Conservation (phyloP, 1,140 invertebrate species). For the Argopecten irradians region DNA sequence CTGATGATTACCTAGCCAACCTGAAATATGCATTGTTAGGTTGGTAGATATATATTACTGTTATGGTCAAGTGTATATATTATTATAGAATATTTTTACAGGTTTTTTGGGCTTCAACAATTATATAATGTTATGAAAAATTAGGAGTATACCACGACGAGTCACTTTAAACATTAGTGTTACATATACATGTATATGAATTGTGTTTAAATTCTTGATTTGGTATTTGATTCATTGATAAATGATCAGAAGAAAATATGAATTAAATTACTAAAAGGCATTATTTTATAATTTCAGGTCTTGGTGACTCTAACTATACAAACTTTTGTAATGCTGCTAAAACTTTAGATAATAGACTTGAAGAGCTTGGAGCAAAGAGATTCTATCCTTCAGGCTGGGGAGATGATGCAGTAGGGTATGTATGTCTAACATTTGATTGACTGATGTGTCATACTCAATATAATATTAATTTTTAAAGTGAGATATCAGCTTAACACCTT, state of each 20-base stretch:
- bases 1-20: slow-evolving; percentile 69
- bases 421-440: too few species aligned
- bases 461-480: neutral
- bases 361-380: slow-evolving; percentile 77
- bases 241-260: neutral
- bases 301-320: slow-evolving; percentile 81
- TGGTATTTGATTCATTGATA: neutral
- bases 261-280: neutral
- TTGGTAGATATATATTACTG: slow-evolving; percentile 41
- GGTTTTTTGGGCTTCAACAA: neutral
- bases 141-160: too few species aligned
- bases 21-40: slow-evolving; percentile 79
- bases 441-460: too few species aligned
- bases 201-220: neutral
- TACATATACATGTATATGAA: neutral
- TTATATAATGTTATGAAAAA: too few species aligned
- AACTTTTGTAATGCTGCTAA: slow-evolving; percentile 80
- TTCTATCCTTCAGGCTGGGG: slow-evolving; percentile 79
- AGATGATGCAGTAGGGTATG: slow-evolving; percentile 80
- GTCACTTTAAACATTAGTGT: too few species aligned
- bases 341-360: slow-evolving; percentile 75
- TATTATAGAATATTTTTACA: neutral
- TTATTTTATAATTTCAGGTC: slow-evolving; percentile 69
- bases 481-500: neutral
- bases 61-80: neutral